These are phyloP conservation scores for Muscina levida DNA, from an alignment of 2,888 invertebrate genomes.

Conservation along the genomic window DNA sequence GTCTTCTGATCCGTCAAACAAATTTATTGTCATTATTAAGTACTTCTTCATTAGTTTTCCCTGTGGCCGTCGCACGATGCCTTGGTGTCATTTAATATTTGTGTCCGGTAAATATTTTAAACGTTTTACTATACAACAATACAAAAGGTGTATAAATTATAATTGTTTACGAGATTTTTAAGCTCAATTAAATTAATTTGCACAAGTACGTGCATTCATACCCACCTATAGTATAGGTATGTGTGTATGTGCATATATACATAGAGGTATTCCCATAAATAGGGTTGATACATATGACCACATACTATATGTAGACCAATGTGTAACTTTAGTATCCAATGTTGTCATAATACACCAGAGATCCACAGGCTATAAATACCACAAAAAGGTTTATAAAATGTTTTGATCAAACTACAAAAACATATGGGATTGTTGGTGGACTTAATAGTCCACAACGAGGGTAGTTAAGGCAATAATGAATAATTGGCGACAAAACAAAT, in stretches of 20 bases:
- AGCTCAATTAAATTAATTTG: constrained; percentile 67
- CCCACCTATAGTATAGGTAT: neutral
- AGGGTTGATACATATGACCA: too few species aligned
- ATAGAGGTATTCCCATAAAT: too few species aligned
- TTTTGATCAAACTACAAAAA: constrained; percentile 49
- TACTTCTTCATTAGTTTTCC: too few species aligned
- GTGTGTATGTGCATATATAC: neutral
- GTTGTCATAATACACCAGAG: constrained; percentile 59
- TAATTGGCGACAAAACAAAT: too few species aligned
- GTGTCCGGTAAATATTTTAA: constrained; percentile 47
- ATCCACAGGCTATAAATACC: constrained; percentile 43
- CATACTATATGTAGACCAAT: constrained; percentile 28
- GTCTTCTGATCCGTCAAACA: too few species aligned
- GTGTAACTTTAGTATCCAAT: constrained; percentile 50
- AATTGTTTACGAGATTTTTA: constrained; percentile 66
- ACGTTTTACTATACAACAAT: constrained; percentile 42
- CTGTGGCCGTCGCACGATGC: too few species aligned
- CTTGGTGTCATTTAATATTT: constrained; percentile 8
- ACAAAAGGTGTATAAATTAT: constrained; percentile 55
- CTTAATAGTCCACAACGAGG: neutral
- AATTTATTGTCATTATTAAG: too few species aligned
- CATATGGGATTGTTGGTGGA: constrained; percentile 51
- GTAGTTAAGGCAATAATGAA: too few species aligned
- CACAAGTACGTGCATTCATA: constrained; percentile 13
- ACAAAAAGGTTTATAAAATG: neutral